These are phyloP conservation scores for Cabera pusaria DNA, from an alignment of 2,888 invertebrate genomes.

Conservation along the genomic window DNA sequence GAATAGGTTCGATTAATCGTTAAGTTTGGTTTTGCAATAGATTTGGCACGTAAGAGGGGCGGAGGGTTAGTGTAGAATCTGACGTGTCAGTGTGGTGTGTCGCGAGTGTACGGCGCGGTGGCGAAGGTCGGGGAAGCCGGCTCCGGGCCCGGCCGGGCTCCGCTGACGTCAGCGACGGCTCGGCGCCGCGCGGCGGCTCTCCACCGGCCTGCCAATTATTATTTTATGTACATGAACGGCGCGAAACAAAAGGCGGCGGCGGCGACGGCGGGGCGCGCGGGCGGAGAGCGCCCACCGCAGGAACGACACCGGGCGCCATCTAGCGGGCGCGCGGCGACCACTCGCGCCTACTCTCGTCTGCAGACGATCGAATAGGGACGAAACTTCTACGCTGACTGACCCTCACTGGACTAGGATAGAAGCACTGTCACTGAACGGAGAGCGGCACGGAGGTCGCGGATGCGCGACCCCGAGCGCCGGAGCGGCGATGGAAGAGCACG, in stretches of 20 bases:
- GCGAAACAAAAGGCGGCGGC: slow-evolving; percentile 76
- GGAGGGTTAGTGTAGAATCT: slow-evolving; percentile 63
- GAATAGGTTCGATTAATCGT: slow-evolving; percentile 7
- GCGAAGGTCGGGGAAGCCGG: slow-evolving; percentile 69
- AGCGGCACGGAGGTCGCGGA: slow-evolving; percentile 36
- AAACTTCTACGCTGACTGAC: slow-evolving; percentile 61
- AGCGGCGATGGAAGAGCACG: slow-evolving; percentile 33
- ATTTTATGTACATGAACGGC: slow-evolving; percentile 76
- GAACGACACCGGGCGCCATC: slow-evolving; percentile 79
- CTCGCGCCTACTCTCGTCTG: slow-evolving; percentile 75
- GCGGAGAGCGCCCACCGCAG: slow-evolving; percentile 79
- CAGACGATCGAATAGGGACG: slow-evolving; percentile 80
- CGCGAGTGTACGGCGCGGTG: slow-evolving; percentile 68
- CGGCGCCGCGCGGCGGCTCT: slow-evolving; percentile 72
- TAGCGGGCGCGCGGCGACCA: slow-evolving; percentile 77
- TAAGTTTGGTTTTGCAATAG: slow-evolving; percentile 49
- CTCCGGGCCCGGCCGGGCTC: slow-evolving; percentile 73
- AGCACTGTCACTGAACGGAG: slow-evolving; percentile 69
- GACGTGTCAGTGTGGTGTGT: slow-evolving; percentile 68
- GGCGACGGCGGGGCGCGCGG: slow-evolving; percentile 71
- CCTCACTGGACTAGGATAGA: slow-evolving; percentile 55
- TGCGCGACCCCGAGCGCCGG: slow-evolving; percentile 33
- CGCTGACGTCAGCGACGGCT: slow-evolving; percentile 80
- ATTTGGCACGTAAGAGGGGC: slow-evolving; percentile 68
- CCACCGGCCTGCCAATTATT: slow-evolving; percentile 77